phyloP scores from a whole-genome alignment of 1,140 invertebrate genomes.

The Lepidostoma basale region DNA sequence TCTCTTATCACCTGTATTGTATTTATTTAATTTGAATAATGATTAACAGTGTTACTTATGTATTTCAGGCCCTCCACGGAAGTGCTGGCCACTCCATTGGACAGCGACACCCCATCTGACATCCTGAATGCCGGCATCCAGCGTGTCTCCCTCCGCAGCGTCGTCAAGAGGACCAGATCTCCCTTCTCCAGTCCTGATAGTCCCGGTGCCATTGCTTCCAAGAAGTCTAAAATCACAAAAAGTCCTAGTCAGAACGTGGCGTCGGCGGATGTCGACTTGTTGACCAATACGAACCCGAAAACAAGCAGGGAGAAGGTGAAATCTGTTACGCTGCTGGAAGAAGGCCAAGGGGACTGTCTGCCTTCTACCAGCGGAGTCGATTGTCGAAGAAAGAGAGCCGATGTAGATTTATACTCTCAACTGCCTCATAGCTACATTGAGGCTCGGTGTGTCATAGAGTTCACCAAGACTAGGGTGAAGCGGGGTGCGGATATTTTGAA shows the following conservation, averaged over 20 bases:
- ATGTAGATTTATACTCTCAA: conserved; percentile 11
- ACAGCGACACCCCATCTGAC: conserved; percentile 19
- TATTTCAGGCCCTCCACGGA: too few species aligned
- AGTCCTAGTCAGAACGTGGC: conserved; percentile 42
- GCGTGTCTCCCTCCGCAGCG: conserved; percentile 15
- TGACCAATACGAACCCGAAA: neutral
- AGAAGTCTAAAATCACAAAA: conserved; percentile 29
- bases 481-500: conserved; percentile 57
- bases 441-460: conserved; percentile 60
- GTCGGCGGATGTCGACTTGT: conserved; percentile 19
- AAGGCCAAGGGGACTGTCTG: conserved; percentile 56
- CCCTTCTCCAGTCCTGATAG: conserved; percentile 34
- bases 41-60: too few species aligned
- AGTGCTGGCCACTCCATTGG: conserved; percentile 35
- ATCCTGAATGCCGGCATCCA: conserved; percentile 26
- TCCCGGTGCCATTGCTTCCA: conserved; percentile 31
- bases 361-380: conserved; percentile 52
- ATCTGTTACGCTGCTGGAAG: conserved; percentile 52
- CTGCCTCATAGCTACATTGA: conserved; percentile 33
- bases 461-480: conserved; percentile 58
- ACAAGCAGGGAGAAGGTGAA: conserved; percentile 9
- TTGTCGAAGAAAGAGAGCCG: neutral
- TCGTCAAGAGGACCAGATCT: conserved; percentile 28
- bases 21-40: too few species aligned
- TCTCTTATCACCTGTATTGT: too few species aligned